Evolutionary conservation across 2,888 invertebrate genomes (phyloP), one percentile per base, ranked within the genome.

Genomic region (Orthosia gothica): DNA sequence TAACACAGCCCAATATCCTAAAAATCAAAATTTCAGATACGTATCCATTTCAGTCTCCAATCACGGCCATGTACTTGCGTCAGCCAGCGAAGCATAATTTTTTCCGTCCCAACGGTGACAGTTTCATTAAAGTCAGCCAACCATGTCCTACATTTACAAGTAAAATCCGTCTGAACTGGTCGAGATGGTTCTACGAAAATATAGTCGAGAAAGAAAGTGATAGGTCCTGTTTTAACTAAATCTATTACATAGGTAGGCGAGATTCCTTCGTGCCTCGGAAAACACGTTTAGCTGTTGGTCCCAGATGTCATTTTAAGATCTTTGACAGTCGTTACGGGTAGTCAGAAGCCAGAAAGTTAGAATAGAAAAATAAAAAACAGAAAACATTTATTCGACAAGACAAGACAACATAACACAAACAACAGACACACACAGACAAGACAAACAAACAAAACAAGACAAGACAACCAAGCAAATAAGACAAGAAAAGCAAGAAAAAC

Each of bases 31-130:
- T 52, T 62, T 76, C 61, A 32, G 49, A 79, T 61, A 32, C 59
- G 61, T 79, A 68, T 78, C 72, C 40, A 23, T 80, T 80, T 72
- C 73, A 68, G 40, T 49, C 23, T 61, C 73, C 83, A 83, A 83
- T 80, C 78, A 77, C 67, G 20, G 66, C 26, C 20, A 65, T 69
- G 73, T 79, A 84, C 80, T 86, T 75, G 79, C 62, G 54, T 80
- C 59, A 73, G 66, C 78, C 78, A 86, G 52, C 69, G 76, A 52
- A 72, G 77, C 84, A 76, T 79, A 83, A 71, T 84, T 87, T 85
- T 87, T 88, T 83, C 80, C 82, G 73, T 87, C 83, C 76, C 88
- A 85, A 65, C 80, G 85, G 87, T 86, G 88, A 84, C 87, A 88
- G 87, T 83, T 88, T 86, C 87, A 87, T 87, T 86, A 87, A 81